Evolutionary conservation across 2,888 invertebrate genomes (phyloP).

Genomic region (Leptopilina myrica): DNA sequence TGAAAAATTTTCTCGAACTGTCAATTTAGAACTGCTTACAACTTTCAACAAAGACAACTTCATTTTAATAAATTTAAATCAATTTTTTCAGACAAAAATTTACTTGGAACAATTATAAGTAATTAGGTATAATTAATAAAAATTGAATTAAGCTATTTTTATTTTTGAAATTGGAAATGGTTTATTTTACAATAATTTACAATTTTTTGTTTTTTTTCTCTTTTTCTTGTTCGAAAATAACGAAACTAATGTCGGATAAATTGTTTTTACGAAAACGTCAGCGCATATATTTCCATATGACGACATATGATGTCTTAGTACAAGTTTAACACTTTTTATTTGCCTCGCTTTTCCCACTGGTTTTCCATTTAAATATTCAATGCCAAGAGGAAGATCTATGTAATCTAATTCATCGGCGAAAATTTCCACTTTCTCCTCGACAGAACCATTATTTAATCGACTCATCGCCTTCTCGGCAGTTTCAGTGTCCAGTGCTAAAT

Average conservation of each 20-base stretch:
- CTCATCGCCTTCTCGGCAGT: conserved; percentile 52
- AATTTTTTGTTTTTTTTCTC: neutral
- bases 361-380: conserved; percentile 49
- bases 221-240: neutral
- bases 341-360: neutral
- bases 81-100: too few relatives aligned
- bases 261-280: conserved; percentile 64
- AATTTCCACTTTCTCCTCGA: conserved; percentile 35
- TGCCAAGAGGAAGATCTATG: conserved; percentile 55
- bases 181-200: neutral
- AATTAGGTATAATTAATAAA: neutral
- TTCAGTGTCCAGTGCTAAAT: conserved; percentile 52
- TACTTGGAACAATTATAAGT: too few relatives aligned
- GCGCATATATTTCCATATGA: conserved; percentile 50
- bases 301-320: conserved; percentile 59
- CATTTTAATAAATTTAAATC: too few relatives aligned
- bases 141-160: neutral
- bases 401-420: neutral
- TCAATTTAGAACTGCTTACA: too few relatives aligned
- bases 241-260: conserved; percentile 58
- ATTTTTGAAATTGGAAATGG: neutral
- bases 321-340: conserved; percentile 55
- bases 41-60: too few relatives aligned
- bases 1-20: too few relatives aligned
- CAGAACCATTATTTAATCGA: conserved; percentile 52